Evolutionary conservation across 2,888 invertebrate species (phyloP), one percentile per base, ranked within the genome.

Genomic region (Conistra vaccinii): DNA sequence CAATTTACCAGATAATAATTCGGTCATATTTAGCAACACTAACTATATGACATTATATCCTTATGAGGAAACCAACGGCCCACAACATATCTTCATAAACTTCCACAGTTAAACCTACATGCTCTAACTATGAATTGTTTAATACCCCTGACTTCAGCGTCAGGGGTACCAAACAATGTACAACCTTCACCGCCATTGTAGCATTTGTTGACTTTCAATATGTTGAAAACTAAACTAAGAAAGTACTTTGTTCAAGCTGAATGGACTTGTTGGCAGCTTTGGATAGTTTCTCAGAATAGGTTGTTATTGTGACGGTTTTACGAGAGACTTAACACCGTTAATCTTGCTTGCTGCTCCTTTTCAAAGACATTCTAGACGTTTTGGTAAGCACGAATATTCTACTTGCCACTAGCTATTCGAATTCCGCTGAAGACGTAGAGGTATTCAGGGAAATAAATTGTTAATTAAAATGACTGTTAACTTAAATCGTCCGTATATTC

Each of bases 161-260:
- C 84, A 82, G 73, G 53, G 76, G 62, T 63, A 29, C 57, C 76
- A 85, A 83, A 85, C 86, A 86, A 85, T 85, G 76, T 74, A 63
- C 71, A 42, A 51, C 71, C 76, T 78, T 76, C 57, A 63, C 63
- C 65, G 32, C 55, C 57, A 78, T 78, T 83, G 83, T 85, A 61
- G 32, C 69, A 66, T 85, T 79, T 78, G 84, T 82, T 74, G 65
- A 82, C 77, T 83, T 71, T 68, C 65, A 80, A 60, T 76, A 84
- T 77, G 87, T 81, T 77, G 57, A 65, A 76, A 86, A 80, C 78
- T 79, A 26, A 76, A 74, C 72, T 63, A 60, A 32, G 57, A 65
- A 78, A 80, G 71, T 74, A 84, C 76, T 79, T 73, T 79, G 63
- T 72, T 67, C 29, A n/a, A 61, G 58, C 57, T 57, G 29, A 69